phyloP scores from a whole-genome alignment of 2,113 vertebrate genomes.

The Bos taurus region ARS-UCD2.0 NC_037333.1:85618501-85619000 shows the following conservation, averaged over 20 bases:
- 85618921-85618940: neutral
- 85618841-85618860: neutral
- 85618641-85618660: neutral
- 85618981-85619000: neutral
- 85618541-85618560: neutral
- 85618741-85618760: neutral
- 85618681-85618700: neutral
- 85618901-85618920: neutral
- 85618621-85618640: neutral
- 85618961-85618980: neutral
- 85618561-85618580: neutral
- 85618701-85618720: neutral
- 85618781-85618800: neutral
- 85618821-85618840: neutral
- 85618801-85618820: neutral
- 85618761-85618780: neutral
- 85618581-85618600: neutral
- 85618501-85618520: neutral
- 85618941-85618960: fast-evolving
- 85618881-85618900: neutral
- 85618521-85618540: neutral
- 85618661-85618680: neutral
- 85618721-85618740: neutral
- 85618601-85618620: neutral
- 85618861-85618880: neutral